Evolutionary conservation across 2,888 invertebrate species (phyloP), one percentile per base, ranked within the genome.

Genomic region (Mesopsocus fuscifrons): DNA sequence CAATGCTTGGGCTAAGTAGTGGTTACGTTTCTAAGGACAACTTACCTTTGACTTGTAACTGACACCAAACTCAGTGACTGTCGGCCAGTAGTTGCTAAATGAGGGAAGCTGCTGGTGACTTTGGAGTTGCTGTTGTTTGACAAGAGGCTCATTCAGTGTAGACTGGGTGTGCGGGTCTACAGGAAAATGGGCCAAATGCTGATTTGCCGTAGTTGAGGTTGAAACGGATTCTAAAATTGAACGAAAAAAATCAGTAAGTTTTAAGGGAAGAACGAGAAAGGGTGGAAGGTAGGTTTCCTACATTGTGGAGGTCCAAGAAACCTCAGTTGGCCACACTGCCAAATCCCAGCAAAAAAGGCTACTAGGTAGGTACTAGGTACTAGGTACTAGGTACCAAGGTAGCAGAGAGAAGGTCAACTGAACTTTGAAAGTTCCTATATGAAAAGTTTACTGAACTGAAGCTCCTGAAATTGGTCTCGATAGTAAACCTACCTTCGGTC

Each of bases 61-160:
- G 57, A 81, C 78, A 62, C 85, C 83, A 60, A 88, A 77, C 66
- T 85, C 85, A 55, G 83, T 67, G 47, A 77, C 71, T 15, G 76
- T 72, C 23, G 78, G 75, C 77, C 77, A 78, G 54, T 81, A 78
- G 52, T 79, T 18, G 21, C 41, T 43, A 42, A 48, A 44, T 26
- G 30, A 18, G 15, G 41, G 41, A 42, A 48, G 41, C 44, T 42
- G 15, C 45, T 45, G 45, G 38, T 41, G 40, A 21, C 41, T 41
- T 41, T 30, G 26, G 13, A 38, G 21, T 20, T 38, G 38, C 38
- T 38, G 38, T 15, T 38, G 38, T 17, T 38, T 38, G 17, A 20
- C 17, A 18, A 20, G 38, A 17, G 38, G 17, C 38, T 38, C 38
- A 20, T 38, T 38, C 38, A 38, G 15, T 38, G 38, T 20, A n/a